Conservation (phyloP, 2,113 vertebrate genomes). For the Oplegnathus fasciatus region DNA sequence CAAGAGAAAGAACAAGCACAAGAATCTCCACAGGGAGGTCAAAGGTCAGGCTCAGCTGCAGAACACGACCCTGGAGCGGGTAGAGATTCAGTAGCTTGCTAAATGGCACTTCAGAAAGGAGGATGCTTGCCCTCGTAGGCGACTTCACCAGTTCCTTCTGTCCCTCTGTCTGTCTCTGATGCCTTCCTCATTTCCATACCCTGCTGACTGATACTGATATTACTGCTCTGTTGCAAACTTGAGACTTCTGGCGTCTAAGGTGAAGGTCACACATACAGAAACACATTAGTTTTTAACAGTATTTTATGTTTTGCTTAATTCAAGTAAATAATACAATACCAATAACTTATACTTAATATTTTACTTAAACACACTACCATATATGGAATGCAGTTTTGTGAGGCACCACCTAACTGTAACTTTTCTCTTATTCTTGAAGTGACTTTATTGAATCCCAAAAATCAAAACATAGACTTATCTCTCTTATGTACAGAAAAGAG, state of each 20-base stretch:
- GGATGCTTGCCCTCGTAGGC: background rate
- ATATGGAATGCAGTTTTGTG: too few relatives aligned
- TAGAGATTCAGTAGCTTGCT: constrained; percentile 21
- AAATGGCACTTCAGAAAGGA: constrained; percentile 21
- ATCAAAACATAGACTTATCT: background rate
- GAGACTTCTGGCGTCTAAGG: background rate
- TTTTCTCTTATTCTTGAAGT: too few relatives aligned
- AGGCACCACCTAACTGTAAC: too few relatives aligned
- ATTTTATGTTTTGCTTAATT: background rate
- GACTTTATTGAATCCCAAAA: constrained; percentile 17
- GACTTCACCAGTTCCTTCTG: constrained; percentile 10
- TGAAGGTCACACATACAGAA: background rate
- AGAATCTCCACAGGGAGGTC: constrained; percentile 50
- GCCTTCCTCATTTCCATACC: constrained; percentile 4
- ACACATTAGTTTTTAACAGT: background rate
- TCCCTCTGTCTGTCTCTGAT: constrained; percentile 19
- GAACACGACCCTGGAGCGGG: constrained; percentile 12
- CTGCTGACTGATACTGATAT: background rate
- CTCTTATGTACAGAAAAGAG: background rate
- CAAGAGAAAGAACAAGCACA: constrained; percentile 54
- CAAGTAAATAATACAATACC: background rate
- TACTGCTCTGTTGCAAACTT: background rate
- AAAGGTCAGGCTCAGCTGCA: constrained; percentile 37
- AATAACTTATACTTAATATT: background rate
- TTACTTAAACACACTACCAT: too few relatives aligned